phyloP scores from a whole-genome alignment of 2,113 vertebrate species.

The Jaculus jaculus region DNA sequence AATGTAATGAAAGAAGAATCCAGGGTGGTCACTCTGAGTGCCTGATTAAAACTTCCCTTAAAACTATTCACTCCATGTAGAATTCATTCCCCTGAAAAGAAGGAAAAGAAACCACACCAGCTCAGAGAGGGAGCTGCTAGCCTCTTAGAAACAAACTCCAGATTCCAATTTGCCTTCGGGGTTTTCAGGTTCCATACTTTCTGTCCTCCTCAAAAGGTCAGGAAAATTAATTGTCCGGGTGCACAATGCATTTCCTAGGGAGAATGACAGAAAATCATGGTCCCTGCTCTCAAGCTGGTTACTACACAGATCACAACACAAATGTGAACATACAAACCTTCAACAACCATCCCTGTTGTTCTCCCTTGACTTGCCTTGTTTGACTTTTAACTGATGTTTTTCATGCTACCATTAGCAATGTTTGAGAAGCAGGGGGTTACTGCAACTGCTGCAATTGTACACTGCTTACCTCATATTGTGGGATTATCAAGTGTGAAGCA shows the following conservation, averaged over 20 bases:
- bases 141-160: conserved; percentile 24
- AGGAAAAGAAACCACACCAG: background rate
- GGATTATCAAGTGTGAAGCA: conserved; percentile 31
- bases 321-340: background rate
- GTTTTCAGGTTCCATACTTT: background rate
- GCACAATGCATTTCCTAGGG: background rate
- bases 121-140: background rate
- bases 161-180: conserved; percentile 6
- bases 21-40: conserved; percentile 66
- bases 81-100: conserved; percentile 52
- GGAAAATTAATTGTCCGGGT: conserved; percentile 41
- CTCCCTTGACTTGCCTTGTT: background rate
- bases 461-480: background rate
- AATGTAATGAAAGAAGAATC: conserved; percentile 64
- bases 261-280: conserved; percentile 12
- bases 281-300: background rate
- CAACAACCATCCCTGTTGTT: background rate
- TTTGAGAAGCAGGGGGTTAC: background rate
- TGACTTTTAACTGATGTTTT: conserved; percentile 6
- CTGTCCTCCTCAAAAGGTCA: conserved; percentile 50
- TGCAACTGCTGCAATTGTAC: background rate
- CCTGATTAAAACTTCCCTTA: conserved; percentile 68
- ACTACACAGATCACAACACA: background rate
- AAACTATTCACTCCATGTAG: conserved; percentile 66
- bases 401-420: background rate